phyloP scores from a whole-genome alignment of 23 tunicate species.

The Diplosoma virens region DNA sequence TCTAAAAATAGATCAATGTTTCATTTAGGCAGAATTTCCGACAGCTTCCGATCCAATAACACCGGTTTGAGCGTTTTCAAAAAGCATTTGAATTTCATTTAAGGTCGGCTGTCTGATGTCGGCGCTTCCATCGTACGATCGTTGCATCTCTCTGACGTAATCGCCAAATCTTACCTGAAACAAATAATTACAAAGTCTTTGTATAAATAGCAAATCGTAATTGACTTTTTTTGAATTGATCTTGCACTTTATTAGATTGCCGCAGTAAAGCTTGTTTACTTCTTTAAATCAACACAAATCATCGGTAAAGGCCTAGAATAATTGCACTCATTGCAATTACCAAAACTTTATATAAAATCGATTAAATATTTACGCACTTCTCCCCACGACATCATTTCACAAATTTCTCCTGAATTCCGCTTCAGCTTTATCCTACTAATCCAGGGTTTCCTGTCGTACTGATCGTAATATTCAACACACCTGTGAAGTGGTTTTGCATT shows the following conservation, averaged over 20 bases:
- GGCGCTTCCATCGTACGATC: background rate
- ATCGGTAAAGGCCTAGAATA: too few species aligned
- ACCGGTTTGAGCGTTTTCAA: constrained; percentile 5
- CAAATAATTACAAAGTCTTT: background rate
- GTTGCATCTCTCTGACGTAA: constrained; percentile 22
- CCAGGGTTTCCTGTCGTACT: constrained; percentile 65
- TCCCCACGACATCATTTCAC: constrained; percentile 92
- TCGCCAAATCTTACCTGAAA: constrained; percentile 44
- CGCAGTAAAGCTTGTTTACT: too few species aligned
- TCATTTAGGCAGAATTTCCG: constrained; percentile 22
- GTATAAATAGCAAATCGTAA: background rate
- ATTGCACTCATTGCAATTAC: too few species aligned
- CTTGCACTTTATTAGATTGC: too few species aligned
- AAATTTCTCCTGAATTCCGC: constrained; percentile 54
- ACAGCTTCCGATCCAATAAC: constrained; percentile 31
- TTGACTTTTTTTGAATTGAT: too few species aligned
- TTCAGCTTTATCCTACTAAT: constrained; percentile 79
- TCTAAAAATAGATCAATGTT: too few species aligned
- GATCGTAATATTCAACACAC: constrained; percentile 68
- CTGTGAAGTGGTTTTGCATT: constrained; percentile 31
- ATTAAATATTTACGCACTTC: too few species aligned
- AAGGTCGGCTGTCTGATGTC: background rate
- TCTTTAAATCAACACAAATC: too few species aligned
- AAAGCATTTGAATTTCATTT: constrained; percentile 12
- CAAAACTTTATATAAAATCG: too few species aligned